Base-by-base conservation (phyloP, 2,888 invertebrate species). In the Synanthedon myopaeformis region DNA sequence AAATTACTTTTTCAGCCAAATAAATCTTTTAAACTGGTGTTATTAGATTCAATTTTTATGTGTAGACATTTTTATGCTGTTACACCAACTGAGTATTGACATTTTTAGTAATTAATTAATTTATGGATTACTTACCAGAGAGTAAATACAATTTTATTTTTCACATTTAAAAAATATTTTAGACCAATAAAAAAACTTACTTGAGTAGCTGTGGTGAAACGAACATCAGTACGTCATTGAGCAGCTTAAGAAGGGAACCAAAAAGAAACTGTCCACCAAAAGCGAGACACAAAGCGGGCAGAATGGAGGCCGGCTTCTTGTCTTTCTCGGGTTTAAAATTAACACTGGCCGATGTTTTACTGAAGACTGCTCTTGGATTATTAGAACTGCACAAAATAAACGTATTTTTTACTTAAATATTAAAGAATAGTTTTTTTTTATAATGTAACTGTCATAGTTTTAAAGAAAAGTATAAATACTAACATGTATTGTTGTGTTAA, bases 181-280 rank as follows among this genome's bases (percentile, higher is more conserved):
- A 52, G n/a, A n/a, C n/a, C 11, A 48, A 12, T 3, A 41, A 11
- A 3, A 52, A 49, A 42, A 69, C 76, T 91, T 86, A 96, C 96
- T 91, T 92, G 57, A 97, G 89, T 65, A 99, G 88, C 79, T 96
- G 93, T 0, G 99, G 99, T 64, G 95, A 96, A 49, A 94, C 90
- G 80, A 99, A 99, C 60, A 94, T 94, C 53, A 98, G 78, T 13
- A 93, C 59, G 80, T 97, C 98, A 68, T 95, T 94, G 42, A 92
- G 67, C 0, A 97, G 76, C 79, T 98, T 98, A 59, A 97, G 87
- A 53, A 92, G 74, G 0, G 95, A 89, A n/a, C 97, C 97, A 65
- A 96, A 92, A 1, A 97, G 57, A 72, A 97, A 96, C 54, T 94
- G 93, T 1, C 92, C 91, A 51, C 97, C 96, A 76, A 97, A 98